Base-by-base conservation (phyloP, 2,888 invertebrate species). In the Orgyia antiqua region DNA sequence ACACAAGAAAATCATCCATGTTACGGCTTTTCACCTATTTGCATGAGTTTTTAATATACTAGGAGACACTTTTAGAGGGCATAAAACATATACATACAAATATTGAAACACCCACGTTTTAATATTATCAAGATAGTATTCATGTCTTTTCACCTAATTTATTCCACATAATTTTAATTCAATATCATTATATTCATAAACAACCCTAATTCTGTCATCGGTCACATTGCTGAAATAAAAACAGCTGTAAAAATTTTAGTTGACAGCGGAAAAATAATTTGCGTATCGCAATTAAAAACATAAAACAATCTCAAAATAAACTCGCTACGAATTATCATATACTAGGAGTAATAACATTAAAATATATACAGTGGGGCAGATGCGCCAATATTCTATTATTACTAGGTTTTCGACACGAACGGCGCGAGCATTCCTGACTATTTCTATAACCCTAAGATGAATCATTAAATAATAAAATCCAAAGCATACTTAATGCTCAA, bases 391-490 rank as follows among this genome's bases (percentile, higher is more conserved):
- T 79, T 78, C 82, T 84, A 83, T 84, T 86, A 84, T 84, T 82
- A 78, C 82, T 79, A 72, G 76, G 73, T 76, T 86, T 84, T 82
- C 84, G 74, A 62, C 76, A 62, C 71, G 71, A 70, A 76, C 75
- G 63, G 68, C 71, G 68, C 71, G 71, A 76, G 70, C 80, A 83
- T 82, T 84, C 83, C 80, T 65, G 67, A 80, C 84, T 84, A 83
- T 84, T 86, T 84, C 84, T 76, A 86, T 77, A 86, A 76, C 77
- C 80, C 79, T 76, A 76, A 82, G 80, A 83, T 87, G 86, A 87
- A 78, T 86, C 86, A 86, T 84, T 86, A 84, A 84, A 84, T 86
- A 84, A 86, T 86, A 84, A 87, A 86, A 87, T 84, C 71, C 58
- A 75, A 80, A 82, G 83, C 83, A 73, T 74, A 83, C 84, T 84